Evolutionary conservation across 2,113 vertebrate genomes (phyloP).

Genomic region (Canis aureus): DNA sequence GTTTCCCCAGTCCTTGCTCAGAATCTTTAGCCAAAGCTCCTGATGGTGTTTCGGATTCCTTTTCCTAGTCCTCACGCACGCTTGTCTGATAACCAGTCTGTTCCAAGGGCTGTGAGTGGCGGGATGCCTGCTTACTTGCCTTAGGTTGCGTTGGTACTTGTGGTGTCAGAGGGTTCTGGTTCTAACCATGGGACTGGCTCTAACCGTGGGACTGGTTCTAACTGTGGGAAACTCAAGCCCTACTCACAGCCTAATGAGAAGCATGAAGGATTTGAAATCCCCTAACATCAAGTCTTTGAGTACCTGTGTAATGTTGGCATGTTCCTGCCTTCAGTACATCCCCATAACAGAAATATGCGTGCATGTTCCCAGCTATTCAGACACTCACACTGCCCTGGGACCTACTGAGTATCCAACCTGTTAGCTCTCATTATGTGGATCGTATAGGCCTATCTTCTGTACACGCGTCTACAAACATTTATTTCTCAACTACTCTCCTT

Average conservation of each 20-base stretch:
- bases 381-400: neutral
- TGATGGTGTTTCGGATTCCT: neutral
- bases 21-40: neutral
- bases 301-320: neutral
- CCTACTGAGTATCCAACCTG: accelerated
- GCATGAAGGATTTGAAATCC: neutral
- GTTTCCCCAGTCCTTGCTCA: neutral
- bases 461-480: neutral
- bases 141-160: neutral
- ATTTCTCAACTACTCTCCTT: neutral
- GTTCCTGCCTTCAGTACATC: neutral
- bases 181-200: neutral
- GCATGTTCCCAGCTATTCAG: neutral
- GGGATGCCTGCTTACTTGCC: neutral
- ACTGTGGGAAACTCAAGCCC: neutral
- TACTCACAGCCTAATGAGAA: neutral
- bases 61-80: neutral
- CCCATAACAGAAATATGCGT: neutral
- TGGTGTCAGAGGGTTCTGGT: neutral
- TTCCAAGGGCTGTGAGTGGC: neutral
- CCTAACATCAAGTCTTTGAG: neutral
- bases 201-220: neutral
- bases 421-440: accelerated
- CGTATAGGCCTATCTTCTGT: neutral
- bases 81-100: neutral